These are phyloP conservation scores for Megalonaias nervosa DNA, from an alignment of 1,140 invertebrate genomes.

Conservation along the genomic window DNA sequence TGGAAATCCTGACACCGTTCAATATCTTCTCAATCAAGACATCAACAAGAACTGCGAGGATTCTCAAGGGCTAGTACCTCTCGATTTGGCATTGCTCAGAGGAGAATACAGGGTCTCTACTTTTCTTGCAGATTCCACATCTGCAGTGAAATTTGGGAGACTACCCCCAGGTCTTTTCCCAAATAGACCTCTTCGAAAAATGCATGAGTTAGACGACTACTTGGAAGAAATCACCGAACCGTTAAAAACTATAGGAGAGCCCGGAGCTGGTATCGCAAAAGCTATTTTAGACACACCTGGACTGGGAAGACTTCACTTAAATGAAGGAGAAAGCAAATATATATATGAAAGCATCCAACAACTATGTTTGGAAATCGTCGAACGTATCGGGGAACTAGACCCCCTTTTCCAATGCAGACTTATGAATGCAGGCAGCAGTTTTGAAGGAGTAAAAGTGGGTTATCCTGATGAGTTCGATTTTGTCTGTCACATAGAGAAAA, in stretches of 20 bases:
- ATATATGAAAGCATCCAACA: constrained; percentile 1
- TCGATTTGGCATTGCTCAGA: constrained; percentile 9
- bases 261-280: neutral
- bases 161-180: constrained; percentile 9
- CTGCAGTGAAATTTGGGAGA: constrained; percentile 2
- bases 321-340: neutral
- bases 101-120: constrained; percentile 1
- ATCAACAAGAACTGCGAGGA: neutral
- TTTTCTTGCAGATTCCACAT: neutral
- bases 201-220: constrained; percentile 2
- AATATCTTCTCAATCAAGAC: neutral
- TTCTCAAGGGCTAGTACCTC: neutral
- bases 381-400: constrained; percentile 9
- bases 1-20: constrained; percentile 14
- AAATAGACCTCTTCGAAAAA: constrained; percentile 6
- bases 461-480: constrained; percentile 32
- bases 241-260: neutral
- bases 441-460: constrained; percentile 17
- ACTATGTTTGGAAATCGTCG: neutral
- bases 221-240: neutral
- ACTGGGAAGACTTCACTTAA: constrained; percentile 5
- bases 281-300: constrained; percentile 14
- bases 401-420: constrained; percentile 10
- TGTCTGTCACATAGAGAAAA: neutral
- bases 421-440: constrained; percentile 14